Evolutionary conservation across 2,888 invertebrate species (phyloP), one percentile per base, ranked within the genome.

Genomic region (Pyrgus malvae): DNA sequence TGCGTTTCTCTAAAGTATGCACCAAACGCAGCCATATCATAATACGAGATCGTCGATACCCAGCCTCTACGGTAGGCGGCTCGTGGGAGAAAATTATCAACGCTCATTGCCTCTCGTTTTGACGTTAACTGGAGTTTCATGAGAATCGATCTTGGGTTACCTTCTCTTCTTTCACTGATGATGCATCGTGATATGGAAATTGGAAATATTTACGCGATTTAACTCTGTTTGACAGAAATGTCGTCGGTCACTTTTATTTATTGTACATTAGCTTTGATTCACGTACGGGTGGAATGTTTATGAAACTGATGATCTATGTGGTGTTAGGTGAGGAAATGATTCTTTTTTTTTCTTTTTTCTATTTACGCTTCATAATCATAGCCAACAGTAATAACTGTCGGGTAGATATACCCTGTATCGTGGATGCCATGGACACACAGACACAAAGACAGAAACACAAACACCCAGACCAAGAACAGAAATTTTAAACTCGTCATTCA

Each of bases 61-160:
- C 9, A 31, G 33, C 54, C 46, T 48, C 40, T n/a, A 29, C 48
- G 48, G 55, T 55, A 55, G 48, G 42, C 42, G 48, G 48, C 48
- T 45, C 19, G 55, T 55, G 55, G 55, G 55, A 48, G 55, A 55
- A 42, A 41, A 50, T 55, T 57, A 61, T 65, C 62, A 57, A 62
- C 62, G 60, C 58, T 55, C 56, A 46, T 54, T 55, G 55, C 59
- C 56, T 55, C 45, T 42, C 48, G 58, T 76, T 76, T 70, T 74
- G 74, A 78, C 65, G 74, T 77, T 74, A 72, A 78, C 74, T 74
- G 72, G 71, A 63, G 65, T 76, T 77, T 76, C 76, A 80, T 81
- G 78, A 78, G 80, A 81, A 82, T 69, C 38, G 63, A 68, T 74
- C 70, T 76, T 73, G 63, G 74, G 77, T 81, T 80, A 74, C 72